Base-by-base conservation (phyloP, 2,797 vertebrate genomes). In the Hippopotamyrus pictus region DNA sequence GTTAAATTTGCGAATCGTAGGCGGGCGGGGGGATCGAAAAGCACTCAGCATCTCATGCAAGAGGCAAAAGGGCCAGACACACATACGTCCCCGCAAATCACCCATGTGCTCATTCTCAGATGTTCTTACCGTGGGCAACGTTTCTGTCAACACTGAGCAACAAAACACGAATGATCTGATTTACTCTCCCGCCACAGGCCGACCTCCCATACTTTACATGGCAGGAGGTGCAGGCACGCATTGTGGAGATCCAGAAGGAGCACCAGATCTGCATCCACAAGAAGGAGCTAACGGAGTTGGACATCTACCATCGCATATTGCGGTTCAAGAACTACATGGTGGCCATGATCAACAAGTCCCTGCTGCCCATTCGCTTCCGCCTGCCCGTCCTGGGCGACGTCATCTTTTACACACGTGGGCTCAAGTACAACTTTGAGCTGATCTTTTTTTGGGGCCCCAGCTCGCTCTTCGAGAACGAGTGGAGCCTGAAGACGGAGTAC, bases 301-400 rank as follows among this genome's bases (percentile, higher is more conserved):
- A 99, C 92, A 97, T 99, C 92, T 99, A 99, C 92, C 99, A 99
- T 92, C 97, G 99, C 90, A 99, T 99, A 91, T 96, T 99, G 88
- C 98, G 99, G 89, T 99, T 99, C 94, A 99, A 99, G 92, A 99
- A 99, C 95, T 99, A 99, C 94, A 99, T 99, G 97, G 99, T 99
- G 88, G 99, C 99, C 4, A 98, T 99, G 97, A 97, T 99, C 89
- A 99, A 99, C 93, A 99, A 99, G 92, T 99, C 98, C 0, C 96
- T 99, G 59, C 95, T 99, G 90, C 99, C 99, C 6, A 96, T 99
- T 89, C 97, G 97, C 88, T 98, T 98, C 94, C 97, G 93, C 87
- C 94, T 97, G 90, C 98, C 98, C 0, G 25, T 97, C 2, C 95
- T 99, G 0, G 98, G 97, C 7, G 97, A 99, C 69, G 94, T 91